Evolutionary conservation across 2,113 vertebrate genomes (phyloP), one percentile per base, ranked within the genome.

Genomic region (Ploceus nigricollis): DNA sequence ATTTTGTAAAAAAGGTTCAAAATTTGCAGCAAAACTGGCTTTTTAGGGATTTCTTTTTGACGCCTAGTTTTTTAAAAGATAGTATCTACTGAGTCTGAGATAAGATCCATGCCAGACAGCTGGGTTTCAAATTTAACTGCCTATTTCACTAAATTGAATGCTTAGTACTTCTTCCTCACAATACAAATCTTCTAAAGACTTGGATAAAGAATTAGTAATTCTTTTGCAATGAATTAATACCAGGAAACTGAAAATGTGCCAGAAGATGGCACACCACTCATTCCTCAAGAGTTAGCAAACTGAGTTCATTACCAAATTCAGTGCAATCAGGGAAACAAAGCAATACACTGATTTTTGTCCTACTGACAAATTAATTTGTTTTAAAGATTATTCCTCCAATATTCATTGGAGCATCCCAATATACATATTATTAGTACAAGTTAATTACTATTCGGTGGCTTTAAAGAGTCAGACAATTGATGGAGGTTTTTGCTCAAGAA

Each of bases 11-110:
- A 95, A 81, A 82, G 28, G 30, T 75, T 95, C 64, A 95, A 95
- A 90, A 82, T 85, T 89, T 92, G 92, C 61, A 94, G 79, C 63
- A 97, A 97, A 98, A 94, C 82, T 96, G 92, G 87, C 44, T 97
- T 96, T 94, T 94, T 95, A 96, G 96, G 95, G 63, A 75, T 79
- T 31, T 66, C n/a, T 80, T 96, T 94, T 96, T 80, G 65, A 93
- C 20, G 12, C 75, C 11, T 72, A 6, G 61, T 93, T 92, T 69
- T 86, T 86, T 27, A 37, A 24, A 87, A 93, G 82, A 87, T 82
- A 96, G 91, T 96, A 94, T 95, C 96, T 80, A 58, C 85, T 78
- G 94, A 93, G 65, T 93, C 81, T 87, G 47, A 89, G 45, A 28
- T 9, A 65, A 87, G 31, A 64, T 6, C 69, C 11, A 79, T 13